A percentile compares a stretch with the other conserved stretches of the same genome.
phyloP scores from a whole-genome alignment of 2,888 invertebrate species.

The Caenorhabditis afra region DNA sequence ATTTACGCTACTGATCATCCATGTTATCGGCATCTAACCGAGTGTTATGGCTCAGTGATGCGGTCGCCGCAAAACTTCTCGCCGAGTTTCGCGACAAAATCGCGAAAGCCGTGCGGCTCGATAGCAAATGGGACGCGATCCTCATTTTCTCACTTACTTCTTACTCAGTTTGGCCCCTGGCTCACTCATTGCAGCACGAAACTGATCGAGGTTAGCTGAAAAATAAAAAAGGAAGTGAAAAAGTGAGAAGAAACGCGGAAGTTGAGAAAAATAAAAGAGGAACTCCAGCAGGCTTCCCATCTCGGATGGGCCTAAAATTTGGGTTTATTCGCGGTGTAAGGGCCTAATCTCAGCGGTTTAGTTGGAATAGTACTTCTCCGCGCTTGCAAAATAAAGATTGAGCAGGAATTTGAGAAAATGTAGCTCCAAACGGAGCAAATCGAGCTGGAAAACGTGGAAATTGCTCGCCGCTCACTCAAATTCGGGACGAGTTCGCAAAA shows the following conservation, averaged over 20 bases:
- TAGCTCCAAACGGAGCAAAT: neutral
- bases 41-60: constrained; percentile 42
- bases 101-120: constrained; percentile 35
- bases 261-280: neutral
- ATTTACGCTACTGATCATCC: neutral
- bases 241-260: neutral
- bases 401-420: too few relatives aligned
- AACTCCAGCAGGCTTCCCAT: too few relatives aligned
- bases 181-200: constrained; percentile 46
- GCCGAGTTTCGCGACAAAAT: constrained; percentile 24
- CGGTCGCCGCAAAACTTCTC: constrained; percentile 11
- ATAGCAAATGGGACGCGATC: constrained; percentile 20
- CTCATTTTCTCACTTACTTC: constrained; percentile 60
- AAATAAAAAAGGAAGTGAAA: neutral
- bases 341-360: too few relatives aligned
- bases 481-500: constrained; percentile 18
- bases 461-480: constrained; percentile 20
- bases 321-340: too few relatives aligned
- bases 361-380: too few relatives aligned
- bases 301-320: too few relatives aligned
- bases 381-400: too few relatives aligned
- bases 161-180: constrained; percentile 56
- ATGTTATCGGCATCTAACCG: constrained; percentile 22
- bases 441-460: constrained; percentile 12
- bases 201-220: constrained; percentile 30